Conservation (phyloP, 2,888 invertebrate genomes). For the Diadromus collaris region DNA sequence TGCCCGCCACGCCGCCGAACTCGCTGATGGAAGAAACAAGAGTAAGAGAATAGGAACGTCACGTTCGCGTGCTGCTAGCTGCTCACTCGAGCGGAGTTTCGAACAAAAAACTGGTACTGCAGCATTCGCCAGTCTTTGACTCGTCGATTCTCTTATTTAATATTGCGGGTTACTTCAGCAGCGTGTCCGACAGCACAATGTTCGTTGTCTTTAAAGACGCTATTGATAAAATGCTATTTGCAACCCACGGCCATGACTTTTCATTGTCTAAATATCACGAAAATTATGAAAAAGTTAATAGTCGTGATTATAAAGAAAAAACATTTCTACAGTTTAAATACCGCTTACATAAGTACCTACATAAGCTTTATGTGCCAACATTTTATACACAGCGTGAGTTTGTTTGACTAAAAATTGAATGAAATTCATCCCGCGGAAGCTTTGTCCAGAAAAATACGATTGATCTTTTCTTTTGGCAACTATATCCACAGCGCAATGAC, state of each 20-base stretch:
- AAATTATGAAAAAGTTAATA: neutral
- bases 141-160: conserved; percentile 15
- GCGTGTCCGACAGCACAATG: neutral
- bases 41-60: conserved; percentile 28
- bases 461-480: conserved; percentile 41
- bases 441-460: conserved; percentile 32
- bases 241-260: neutral
- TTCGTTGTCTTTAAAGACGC: neutral
- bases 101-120: conserved; percentile 44
- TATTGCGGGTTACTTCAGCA: neutral
- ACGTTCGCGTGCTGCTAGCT: conserved; percentile 52
- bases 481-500: conserved; percentile 32
- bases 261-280: neutral
- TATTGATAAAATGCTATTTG: neutral
- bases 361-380: neutral
- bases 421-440: conserved; percentile 24
- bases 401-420: neutral
- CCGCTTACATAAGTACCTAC: neutral
- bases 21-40: conserved; percentile 35
- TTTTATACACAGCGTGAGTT: neutral
- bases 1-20: conserved; percentile 49
- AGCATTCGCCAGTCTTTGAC: conserved; percentile 35
- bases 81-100: conserved; percentile 49
- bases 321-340: neutral
- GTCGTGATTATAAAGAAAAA: neutral